Conservation (phyloP, 2,888 invertebrate genomes). For the Catotricha subobsoleta region DNA sequence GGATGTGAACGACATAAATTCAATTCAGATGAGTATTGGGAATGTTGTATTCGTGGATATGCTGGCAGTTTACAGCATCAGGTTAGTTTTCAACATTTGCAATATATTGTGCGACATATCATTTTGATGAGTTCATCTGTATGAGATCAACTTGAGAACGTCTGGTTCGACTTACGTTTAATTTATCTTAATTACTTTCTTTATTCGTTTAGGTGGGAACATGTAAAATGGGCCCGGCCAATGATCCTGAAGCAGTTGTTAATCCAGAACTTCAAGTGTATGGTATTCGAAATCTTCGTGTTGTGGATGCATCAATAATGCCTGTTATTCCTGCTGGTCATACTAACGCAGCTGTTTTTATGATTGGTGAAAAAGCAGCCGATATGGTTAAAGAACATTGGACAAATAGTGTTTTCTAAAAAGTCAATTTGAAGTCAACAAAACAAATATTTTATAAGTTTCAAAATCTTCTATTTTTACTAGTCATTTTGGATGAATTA, state of each 20-base stretch:
- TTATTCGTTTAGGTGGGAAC: constrained; percentile 32
- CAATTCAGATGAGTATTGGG: constrained; percentile 52
- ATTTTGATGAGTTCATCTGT: background rate
- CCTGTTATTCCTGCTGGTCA: constrained; percentile 24
- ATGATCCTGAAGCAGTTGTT: constrained; percentile 41
- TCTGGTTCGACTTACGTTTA: background rate
- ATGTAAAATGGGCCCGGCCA: constrained; percentile 45
- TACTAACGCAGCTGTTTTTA: constrained; percentile 36
- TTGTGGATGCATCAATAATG: constrained; percentile 40
- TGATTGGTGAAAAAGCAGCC: constrained; percentile 19
- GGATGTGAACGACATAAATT: constrained; percentile 45
- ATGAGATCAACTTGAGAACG: background rate
- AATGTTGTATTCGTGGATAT: constrained; percentile 49
- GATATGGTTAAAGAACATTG: constrained; percentile 4
- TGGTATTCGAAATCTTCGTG: constrained; percentile 33
- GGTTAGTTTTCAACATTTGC: constrained; percentile 23
- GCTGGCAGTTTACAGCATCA: constrained; percentile 56
- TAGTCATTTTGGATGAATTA: no score
- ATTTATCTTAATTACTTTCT: background rate
- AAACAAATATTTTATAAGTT: background rate
- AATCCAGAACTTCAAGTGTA: constrained; percentile 39
- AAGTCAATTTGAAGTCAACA: background rate
- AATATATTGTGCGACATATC: no score
- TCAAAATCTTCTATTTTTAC: no score
- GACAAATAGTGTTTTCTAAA: background rate